Conservation (phyloP, 2,113 vertebrate species). For the Galemys pyrenaicus region DNA sequence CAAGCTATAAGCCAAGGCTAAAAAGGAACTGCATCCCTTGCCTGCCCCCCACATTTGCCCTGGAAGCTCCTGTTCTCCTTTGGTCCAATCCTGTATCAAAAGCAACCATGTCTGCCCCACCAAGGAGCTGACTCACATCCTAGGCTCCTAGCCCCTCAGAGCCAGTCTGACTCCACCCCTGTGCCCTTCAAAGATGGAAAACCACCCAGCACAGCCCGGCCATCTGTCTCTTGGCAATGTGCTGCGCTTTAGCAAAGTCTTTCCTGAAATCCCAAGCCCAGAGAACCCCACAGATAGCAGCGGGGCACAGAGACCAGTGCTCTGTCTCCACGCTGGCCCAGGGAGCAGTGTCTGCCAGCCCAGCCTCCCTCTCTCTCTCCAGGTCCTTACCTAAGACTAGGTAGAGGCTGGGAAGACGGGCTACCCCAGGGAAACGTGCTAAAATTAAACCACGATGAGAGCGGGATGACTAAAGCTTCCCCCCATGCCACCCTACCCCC, state of each 20-base stretch:
- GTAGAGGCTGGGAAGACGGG: background rate
- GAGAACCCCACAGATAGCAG: background rate
- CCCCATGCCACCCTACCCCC: background rate
- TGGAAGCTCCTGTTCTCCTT: background rate
- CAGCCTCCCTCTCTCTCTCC: background rate
- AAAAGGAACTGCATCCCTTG: background rate
- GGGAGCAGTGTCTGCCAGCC: background rate
- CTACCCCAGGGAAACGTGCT: constrained; percentile 26
- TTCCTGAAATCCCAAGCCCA: background rate
- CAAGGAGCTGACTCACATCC: background rate
- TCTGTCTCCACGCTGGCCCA: fast-evolving
- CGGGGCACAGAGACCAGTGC: background rate
- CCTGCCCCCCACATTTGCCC: background rate
- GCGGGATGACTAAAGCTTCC: background rate
- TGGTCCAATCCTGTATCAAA: background rate
- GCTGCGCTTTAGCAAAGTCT: background rate
- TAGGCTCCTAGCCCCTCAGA: background rate
- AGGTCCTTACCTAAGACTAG: background rate
- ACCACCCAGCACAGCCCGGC: background rate
- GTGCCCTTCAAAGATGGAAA: background rate
- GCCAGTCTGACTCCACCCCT: background rate
- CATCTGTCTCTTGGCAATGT: background rate
- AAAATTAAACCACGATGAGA: constrained; percentile 55
- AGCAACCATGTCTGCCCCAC: background rate
- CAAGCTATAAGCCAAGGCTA: background rate